Percentiles rank a stretch among this genome's conserved stretches.
Evolutionary conservation across 2,888 invertebrate species (phyloP).

Genomic region (Idaea aversata): DNA sequence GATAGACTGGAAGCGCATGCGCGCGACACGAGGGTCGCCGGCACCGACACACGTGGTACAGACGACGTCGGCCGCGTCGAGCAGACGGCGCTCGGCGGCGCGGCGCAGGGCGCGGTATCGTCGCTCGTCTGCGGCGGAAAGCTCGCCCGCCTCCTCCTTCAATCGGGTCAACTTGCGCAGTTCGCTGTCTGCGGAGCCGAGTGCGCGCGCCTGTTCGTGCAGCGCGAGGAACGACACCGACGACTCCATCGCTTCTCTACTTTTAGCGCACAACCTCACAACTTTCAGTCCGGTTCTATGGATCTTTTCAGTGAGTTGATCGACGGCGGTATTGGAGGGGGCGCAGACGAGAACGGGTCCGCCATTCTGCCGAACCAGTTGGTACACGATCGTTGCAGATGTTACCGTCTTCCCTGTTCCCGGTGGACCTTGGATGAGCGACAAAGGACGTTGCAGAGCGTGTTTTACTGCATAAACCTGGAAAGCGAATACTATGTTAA

Average conservation of each 20-base stretch:
- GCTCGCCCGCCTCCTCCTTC: conserved; percentile 98
- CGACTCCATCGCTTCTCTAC: conserved; percentile 98
- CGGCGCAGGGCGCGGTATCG: conserved; percentile 94
- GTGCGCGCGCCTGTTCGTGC: conserved; percentile 97
- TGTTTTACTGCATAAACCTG: conserved; percentile 98
- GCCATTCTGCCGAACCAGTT: conserved; percentile 95
- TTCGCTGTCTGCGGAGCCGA: conserved; percentile 94
- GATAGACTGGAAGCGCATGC: conserved; percentile 97
- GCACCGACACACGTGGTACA: conserved; percentile 99
- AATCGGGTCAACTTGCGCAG: conserved; percentile 96
- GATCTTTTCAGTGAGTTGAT: conserved; percentile 99
- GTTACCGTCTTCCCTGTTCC: conserved; percentile 99
- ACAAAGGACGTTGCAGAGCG: conserved; percentile 96
- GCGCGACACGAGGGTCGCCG: conserved; percentile 95
- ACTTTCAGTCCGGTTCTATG: conserved; percentile 97
- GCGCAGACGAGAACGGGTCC: conserved; percentile 98
- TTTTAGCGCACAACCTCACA: conserved; percentile 97
- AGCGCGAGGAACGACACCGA: conserved; percentile 97
- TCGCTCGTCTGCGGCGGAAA: conserved; percentile 97
- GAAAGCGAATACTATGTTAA: conserved; percentile 18
- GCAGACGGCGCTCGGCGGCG: conserved; percentile 92
- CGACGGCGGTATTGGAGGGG: conserved; percentile 99
- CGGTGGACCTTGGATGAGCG: conserved; percentile 98
- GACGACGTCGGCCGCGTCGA: conserved; percentile 98
- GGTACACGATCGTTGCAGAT: conserved; percentile 99